phyloP scores from a whole-genome alignment of 2,113 vertebrate species.

The Sclerurus mexicanus region DNA sequence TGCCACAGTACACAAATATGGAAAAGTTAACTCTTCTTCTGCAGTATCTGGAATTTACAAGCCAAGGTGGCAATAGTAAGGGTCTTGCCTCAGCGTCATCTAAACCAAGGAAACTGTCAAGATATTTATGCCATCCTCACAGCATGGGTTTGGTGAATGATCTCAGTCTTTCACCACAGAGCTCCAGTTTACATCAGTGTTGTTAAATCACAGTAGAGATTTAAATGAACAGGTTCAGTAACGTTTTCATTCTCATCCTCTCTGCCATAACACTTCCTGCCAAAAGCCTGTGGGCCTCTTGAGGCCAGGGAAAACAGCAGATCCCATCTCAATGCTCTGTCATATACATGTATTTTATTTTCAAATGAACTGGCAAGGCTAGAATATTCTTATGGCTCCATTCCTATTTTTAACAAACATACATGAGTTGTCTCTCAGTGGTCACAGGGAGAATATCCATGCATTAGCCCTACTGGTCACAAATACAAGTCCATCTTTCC shows the following conservation, averaged over 20 bases:
- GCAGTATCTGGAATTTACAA: not conserved
- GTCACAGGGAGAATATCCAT: not conserved
- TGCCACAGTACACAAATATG: not conserved
- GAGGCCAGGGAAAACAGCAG: not conserved
- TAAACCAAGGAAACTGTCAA: not conserved
- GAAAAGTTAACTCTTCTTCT: not conserved
- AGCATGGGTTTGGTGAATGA: not conserved
- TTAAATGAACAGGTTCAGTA: not conserved
- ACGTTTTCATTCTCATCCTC: not conserved
- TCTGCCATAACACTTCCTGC: not conserved
- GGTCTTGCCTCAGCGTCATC: not conserved
- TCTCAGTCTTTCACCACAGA: not conserved
- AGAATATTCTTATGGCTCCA: not conserved
- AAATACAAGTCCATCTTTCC: not conserved
- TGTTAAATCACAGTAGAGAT: not conserved
- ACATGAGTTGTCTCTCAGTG: rapidly evolving
- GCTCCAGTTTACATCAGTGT: not conserved
- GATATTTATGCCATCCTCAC: not conserved
- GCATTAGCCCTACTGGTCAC: not conserved
- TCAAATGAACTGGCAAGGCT: not conserved
- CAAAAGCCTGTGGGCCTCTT: not conserved
- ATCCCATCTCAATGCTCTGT: not conserved
- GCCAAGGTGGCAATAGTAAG: not conserved
- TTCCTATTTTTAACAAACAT: not conserved
- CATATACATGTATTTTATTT: not conserved